Base-by-base conservation (phyloP, 1,140 invertebrate species). In the Eriosoma lanigerum region DNA sequence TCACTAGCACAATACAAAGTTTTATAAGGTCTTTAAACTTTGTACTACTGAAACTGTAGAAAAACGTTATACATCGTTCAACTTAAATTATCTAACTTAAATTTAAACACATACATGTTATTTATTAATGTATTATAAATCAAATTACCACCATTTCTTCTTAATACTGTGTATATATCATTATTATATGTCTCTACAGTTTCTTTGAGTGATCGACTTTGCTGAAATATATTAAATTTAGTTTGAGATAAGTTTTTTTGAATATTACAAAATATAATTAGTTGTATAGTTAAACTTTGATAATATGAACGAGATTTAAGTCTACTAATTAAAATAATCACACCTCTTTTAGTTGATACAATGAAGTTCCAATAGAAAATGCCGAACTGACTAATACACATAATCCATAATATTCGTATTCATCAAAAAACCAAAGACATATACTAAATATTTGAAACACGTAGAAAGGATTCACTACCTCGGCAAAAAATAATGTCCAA, bases 381-480 rank as follows among this genome's bases (percentile, higher is more conserved):
- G 86, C 85, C 9, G 91, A 91, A 87, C 92, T 91, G 3, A 87
- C 75, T 44, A 92, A 85, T 83, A 92, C 92, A 56, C 89, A 89
- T 66, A 88, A 88, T 0, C 93, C 93, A 86, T 94, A 96, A 83
- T 92, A 92, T 84, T 91, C 88, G 86, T 96, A 96, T 81, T 93
- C 88, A 83, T 94, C 92, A 82, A 90, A 86, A 80, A 91, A 90
- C 92, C 93, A 94, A 21, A 94, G 87, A 64, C 89, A 87, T 54
- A 94, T 92, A 19, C 93, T 94, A 86, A 94, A 94, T 52, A 92
- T 86, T 92, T 96, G 94, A 86, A 96, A 96, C 84, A 97, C 89
- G 86, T 97, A 97, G 86, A 97, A 98, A 70, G 96, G 95, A 86
- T 95, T 95, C 76, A 97, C 90, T 54, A 94, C 91, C 88, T 94